Base-by-base conservation (phyloP, 2,888 invertebrate species). In the Apodemia hepburni region DNA sequence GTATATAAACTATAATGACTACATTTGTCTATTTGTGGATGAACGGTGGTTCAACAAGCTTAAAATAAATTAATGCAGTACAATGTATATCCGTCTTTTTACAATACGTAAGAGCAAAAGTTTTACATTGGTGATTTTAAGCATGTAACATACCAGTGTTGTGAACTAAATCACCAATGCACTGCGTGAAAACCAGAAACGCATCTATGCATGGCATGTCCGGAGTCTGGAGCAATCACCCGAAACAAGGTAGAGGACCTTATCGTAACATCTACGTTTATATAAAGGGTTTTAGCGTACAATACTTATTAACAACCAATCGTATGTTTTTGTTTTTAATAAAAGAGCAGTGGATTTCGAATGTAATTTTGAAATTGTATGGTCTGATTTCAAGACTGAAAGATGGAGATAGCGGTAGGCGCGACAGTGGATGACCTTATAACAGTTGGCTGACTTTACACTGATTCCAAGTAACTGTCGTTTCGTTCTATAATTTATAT, bases 181-280 rank as follows among this genome's bases (percentile, higher is more conserved):
- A 57, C 7, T 15, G 29, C 54, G 54, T 57, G 54, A 1, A 57
- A 57, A 57, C 54, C 54, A 57, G 45, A 45, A 60, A 45, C 47
- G 29, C 47, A 22, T 47, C 42, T 60, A 60, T 42, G 60, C 27
- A 9, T 60, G 60, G 60, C n/a, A 60, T 60, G 60, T 60, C 60
- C 60, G 60, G 60, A 47, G 60, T 57, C 57, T 57, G 57, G 57
- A 29, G 57, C 57, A 57, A 57, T 57, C 57, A 29, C 29, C 57
- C 57, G 57, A 57, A 57, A 57, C n/a, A 29, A 57, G 57, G 7
- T 29, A 8, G 15, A 57, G 11, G 15, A 15, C n/a, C 57, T 29
- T 57, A n/a, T 15, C 7, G 57, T n/a, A 57, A 8, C 57, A 27
- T 15, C 27, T 29, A 57, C 57, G 57, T 29, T 27, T 57, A 57